A percentile compares a stretch with the other conserved stretches of the same genome.
Evolutionary conservation across 2,888 invertebrate genomes (phyloP).

Genomic region (Melieria crassipennis): DNA sequence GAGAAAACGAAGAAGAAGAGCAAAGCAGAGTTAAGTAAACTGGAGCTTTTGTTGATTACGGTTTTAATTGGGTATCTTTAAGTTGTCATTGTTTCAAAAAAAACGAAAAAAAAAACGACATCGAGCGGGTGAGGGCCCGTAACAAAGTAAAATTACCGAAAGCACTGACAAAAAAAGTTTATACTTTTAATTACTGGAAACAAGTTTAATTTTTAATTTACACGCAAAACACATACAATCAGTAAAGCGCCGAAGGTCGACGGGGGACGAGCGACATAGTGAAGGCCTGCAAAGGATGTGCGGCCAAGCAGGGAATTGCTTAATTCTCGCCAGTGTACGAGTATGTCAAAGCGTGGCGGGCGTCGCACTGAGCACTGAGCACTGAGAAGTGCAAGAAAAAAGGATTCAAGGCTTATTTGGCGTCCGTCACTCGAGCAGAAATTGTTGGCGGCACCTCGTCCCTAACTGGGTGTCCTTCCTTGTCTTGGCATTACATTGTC

Average conservation of each 20-base stretch:
- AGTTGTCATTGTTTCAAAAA: constrained; percentile 24
- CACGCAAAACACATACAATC: neutral
- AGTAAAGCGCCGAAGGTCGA: neutral
- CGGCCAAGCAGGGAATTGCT: constrained; percentile 1
- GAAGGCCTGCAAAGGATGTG: neutral
- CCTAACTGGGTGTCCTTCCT: too few species aligned
- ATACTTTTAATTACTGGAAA: constrained; percentile 23
- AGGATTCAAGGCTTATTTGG: neutral
- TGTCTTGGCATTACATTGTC: too few species aligned
- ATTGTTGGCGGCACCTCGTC: too few species aligned
- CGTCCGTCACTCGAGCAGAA: too few species aligned
- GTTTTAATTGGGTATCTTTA: constrained; percentile 33
- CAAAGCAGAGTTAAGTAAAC: neutral
- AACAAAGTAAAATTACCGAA: neutral
- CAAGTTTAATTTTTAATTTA: constrained; percentile 25
- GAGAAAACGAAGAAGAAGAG: too few species aligned
- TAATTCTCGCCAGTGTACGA: neutral
- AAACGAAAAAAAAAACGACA: neutral
- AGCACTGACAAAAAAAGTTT: constrained; percentile 9
- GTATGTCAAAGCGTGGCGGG: neutral
- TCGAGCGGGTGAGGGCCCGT: neutral
- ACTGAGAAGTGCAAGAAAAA: neutral
- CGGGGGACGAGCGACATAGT: neutral
- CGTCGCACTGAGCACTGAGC: neutral
- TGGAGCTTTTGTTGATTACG: constrained; percentile 27